Percentiles rank a stretch among this genome's conserved stretches.
Conservation (phyloP, 2,888 invertebrate species). For the Cepaea hortensis region DNA sequence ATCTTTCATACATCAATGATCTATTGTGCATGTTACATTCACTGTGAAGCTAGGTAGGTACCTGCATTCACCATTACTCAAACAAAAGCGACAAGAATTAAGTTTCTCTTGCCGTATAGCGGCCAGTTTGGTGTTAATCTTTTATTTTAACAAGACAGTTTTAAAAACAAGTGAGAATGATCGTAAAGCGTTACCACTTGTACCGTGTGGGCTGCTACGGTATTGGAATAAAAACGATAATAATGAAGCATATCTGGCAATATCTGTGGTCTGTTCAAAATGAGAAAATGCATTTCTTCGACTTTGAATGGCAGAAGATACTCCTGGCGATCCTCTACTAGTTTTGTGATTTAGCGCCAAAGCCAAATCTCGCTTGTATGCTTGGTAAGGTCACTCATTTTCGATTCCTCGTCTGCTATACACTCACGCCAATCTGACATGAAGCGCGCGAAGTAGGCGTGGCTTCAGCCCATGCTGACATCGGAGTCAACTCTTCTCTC, state of each 20-base stretch:
- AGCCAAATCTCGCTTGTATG: constrained; percentile 15
- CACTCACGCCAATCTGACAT: constrained; percentile 45
- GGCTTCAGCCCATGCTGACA: constrained; percentile 55
- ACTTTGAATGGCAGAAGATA: background rate
- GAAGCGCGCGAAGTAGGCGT: constrained; percentile 51
- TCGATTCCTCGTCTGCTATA: constrained; percentile 15
- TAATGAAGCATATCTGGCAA: background rate
- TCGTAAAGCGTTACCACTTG: too few relatives aligned
- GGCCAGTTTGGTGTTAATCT: too few relatives aligned
- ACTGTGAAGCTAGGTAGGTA: background rate
- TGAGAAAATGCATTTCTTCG: background rate
- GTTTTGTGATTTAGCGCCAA: constrained; percentile 38
- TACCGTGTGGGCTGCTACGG: too few relatives aligned
- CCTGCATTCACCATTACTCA: background rate
- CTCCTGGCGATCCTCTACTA: background rate
- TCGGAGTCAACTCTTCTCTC: constrained; percentile 56
- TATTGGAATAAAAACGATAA: too few relatives aligned
- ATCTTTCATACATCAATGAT: too few relatives aligned
- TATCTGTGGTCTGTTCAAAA: background rate
- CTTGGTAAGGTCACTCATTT: constrained; percentile 28
- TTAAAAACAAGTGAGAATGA: too few relatives aligned
- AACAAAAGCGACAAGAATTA: background rate
- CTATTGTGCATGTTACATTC: too few relatives aligned
- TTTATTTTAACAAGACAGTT: too few relatives aligned
- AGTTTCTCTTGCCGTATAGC: background rate